phyloP scores from a whole-genome alignment of 92 coral and sea anemone species.

The Palythoa heliodiscus region DNA sequence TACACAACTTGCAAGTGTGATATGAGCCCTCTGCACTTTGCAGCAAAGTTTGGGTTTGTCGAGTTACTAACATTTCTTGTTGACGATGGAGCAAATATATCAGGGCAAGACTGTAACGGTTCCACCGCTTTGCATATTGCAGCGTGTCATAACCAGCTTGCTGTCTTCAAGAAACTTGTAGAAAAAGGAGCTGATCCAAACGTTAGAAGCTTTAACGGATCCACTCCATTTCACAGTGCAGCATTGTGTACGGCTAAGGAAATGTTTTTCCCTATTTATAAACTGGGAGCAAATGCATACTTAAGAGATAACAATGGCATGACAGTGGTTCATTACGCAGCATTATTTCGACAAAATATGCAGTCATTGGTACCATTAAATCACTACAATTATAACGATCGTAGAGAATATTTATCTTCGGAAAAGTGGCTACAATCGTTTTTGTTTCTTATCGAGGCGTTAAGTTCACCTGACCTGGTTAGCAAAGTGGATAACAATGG shows the following conservation, averaged over 20 bases:
- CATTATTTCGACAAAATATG: neutral
- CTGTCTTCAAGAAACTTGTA: slow-evolving; percentile 20
- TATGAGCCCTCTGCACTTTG: neutral
- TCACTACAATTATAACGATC: neutral
- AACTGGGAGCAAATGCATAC: slow-evolving; percentile 1
- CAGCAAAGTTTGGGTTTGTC: slow-evolving; percentile 23
- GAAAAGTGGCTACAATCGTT: neutral
- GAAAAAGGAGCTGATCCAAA: slow-evolving; percentile 45
- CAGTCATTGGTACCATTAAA: neutral
- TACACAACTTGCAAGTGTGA: slow-evolving; percentile 5
- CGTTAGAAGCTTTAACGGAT: slow-evolving; percentile 45
- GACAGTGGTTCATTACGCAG: slow-evolving; percentile 20
- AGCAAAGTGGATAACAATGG: neutral
- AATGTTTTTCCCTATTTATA: neutral
- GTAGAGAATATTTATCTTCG: neutral
- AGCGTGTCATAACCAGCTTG: slow-evolving; percentile 37
- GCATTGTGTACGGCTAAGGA: slow-evolving; percentile 40
- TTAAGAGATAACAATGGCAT: slow-evolving; percentile 3
- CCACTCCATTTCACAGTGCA: slow-evolving; percentile 67
- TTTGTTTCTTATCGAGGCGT: neutral
- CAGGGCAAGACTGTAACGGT: slow-evolving; percentile 6
- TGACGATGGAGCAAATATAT: slow-evolving; percentile 1
- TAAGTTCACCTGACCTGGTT: neutral
- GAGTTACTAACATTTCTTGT: neutral
- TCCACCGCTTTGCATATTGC: slow-evolving; percentile 63